Evolutionary conservation across 2,797 vertebrate species (phyloP), one percentile per base, ranked within the genome.

Genomic region (Sebastes reedi): DNA sequence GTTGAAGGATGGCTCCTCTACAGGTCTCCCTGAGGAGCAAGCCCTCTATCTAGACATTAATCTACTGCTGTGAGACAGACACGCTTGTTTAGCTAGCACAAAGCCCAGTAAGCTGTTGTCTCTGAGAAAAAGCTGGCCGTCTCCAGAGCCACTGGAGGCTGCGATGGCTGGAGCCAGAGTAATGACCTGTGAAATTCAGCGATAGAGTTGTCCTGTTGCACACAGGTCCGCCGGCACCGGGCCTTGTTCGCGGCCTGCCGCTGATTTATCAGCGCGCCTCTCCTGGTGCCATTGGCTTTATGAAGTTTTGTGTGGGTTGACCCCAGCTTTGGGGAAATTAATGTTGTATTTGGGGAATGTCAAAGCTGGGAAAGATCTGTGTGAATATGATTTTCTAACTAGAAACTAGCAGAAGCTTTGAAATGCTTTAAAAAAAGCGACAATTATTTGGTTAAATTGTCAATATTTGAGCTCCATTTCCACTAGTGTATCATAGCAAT

Each of bases 141-240:
- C 92, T 94, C 91, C 91, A 90, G 91, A 92, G 91, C 91, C 92
- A 93, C 92, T 93, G 92, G 93, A 93, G 93, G 91, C 90, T 83
- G 91, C 86, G 64, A 52, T 80, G 91, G 91, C 93, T 95, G 95
- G 95, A 95, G 95, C 95, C 95, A 90, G 90, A 94, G 93, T 95
- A 95, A 95, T 94, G 95, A 95, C 90, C 93, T 95, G 94, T 95
- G 94, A 95, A 95, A 95, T 94, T 88, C 93, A 92, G 61, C 85
- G 81, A 91, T 90, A 86, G 91, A 94, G 91, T 91, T 81, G 90
- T 94, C 91, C 92, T 90, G 90, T 87, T 85, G 94, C 91, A 92
- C 94, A 80, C 90, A 88, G 90, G 78, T 90, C 91, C 77, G 83
- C 84, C 87, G 89, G 90, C 94, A 88, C 90, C 90, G 81, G 81